Conservation (phyloP, 2,113 vertebrate genomes). For the Hoplias malabaricus region DNA sequence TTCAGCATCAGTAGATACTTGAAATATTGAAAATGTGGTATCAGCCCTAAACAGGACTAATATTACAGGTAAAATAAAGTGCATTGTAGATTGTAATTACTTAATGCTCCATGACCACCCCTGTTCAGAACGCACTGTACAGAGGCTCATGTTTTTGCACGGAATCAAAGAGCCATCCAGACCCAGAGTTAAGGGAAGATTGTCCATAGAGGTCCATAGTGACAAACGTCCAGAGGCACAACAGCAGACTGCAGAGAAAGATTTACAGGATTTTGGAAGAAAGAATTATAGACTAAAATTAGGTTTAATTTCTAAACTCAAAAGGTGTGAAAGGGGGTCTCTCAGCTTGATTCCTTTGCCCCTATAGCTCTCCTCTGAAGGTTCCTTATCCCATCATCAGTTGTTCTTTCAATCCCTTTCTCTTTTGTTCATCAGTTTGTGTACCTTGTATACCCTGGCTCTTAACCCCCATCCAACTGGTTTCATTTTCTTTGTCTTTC, state of each 20-base stretch:
- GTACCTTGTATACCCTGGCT: too few relatives aligned
- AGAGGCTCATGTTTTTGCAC: neutral
- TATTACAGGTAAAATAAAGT: neutral
- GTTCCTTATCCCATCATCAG: neutral
- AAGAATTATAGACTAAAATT: neutral
- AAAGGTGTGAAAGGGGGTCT: neutral
- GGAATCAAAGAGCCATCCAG: neutral
- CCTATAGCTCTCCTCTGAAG: neutral
- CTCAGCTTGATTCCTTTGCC: neutral
- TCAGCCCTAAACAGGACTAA: too few relatives aligned
- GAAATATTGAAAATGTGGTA: too few relatives aligned
- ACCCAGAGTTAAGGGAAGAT: neutral
- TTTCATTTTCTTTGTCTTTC: slow-evolving; percentile 9
- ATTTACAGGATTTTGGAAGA: neutral
- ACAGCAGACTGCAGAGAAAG: neutral
- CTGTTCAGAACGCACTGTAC: neutral
- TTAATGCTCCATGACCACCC: neutral
- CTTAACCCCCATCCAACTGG: neutral
- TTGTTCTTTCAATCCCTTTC: neutral
- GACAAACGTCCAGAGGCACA: slow-evolving; percentile 3
- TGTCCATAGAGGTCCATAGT: slow-evolving; percentile 26
- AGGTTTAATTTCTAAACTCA: neutral
- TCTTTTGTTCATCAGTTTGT: neutral
- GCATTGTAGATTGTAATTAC: neutral
- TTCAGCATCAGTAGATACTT: too few relatives aligned